Conservation (phyloP, 1,140 invertebrate species). For the Xylocopa sonorina region DNA sequence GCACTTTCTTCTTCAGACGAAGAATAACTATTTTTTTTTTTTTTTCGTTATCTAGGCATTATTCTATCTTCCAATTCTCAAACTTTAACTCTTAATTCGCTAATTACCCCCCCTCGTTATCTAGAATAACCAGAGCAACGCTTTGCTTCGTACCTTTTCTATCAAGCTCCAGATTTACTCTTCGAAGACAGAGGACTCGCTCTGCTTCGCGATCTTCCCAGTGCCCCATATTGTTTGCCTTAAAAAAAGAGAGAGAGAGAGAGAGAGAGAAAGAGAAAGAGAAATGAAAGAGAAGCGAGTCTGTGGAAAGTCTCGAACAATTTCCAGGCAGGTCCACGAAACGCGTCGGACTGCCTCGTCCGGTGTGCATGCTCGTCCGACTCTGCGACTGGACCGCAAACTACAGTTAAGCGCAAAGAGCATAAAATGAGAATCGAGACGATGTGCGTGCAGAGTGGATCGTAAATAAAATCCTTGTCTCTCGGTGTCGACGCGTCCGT, state of each 20-base stretch:
- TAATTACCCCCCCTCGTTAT: neutral
- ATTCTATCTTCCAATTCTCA: neutral
- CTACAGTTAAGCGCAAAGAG: conserved; percentile 75
- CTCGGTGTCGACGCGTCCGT: conserved; percentile 53
- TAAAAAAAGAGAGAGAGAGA: too few relatives aligned
- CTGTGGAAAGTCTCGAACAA: neutral
- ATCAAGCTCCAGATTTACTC: too few relatives aligned
- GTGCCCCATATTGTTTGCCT: too few relatives aligned
- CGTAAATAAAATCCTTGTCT: conserved; percentile 72
- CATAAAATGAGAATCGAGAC: conserved; percentile 71
- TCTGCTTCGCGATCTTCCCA: too few relatives aligned
- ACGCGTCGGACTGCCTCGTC: conserved; percentile 7
- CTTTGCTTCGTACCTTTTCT: too few relatives aligned
- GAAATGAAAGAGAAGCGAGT: too few relatives aligned
- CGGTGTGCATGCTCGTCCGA: conserved; percentile 41
- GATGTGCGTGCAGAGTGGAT: conserved; percentile 65
- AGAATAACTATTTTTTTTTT: too few relatives aligned
- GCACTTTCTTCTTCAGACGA: neutral
- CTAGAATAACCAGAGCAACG: too few relatives aligned
- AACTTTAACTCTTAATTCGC: neutral
- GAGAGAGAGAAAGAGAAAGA: neutral
- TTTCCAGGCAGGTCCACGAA: conserved; percentile 1
- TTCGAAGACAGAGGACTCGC: too few relatives aligned
- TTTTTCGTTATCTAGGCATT: neutral
- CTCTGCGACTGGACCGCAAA: conserved; percentile 72